phyloP scores from a whole-genome alignment of 2,113 vertebrate species.

The Hippoglossus stenolepis region DNA sequence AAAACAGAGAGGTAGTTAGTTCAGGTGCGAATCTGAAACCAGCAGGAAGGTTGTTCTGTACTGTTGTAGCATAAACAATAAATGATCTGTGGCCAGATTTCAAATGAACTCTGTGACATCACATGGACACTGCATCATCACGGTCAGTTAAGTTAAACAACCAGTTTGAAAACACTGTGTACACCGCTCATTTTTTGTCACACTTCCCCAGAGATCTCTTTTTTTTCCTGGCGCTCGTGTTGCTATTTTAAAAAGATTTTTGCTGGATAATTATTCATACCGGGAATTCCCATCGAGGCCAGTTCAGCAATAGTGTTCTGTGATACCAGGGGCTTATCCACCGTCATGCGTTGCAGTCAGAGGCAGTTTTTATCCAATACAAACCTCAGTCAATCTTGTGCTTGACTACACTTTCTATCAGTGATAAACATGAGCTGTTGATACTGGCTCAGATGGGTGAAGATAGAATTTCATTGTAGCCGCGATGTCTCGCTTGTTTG shows the following conservation, averaged over 20 bases:
- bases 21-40: not conserved
- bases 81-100: not conserved
- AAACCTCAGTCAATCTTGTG: constrained; percentile 38
- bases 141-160: not conserved
- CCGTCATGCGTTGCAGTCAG: not conserved
- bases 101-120: no score
- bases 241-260: constrained; percentile 6
- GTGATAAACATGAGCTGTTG: constrained; percentile 50
- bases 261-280: constrained; percentile 29
- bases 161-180: not conserved
- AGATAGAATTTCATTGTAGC: constrained; percentile 17
- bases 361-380: constrained; percentile 35
- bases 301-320: not conserved
- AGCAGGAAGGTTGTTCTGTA: not conserved
- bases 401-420: constrained; percentile 16
- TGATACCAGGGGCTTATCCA: not conserved
- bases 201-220: constrained; percentile 1
- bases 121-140: not conserved
- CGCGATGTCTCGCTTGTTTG: constrained; percentile 20
- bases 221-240: not conserved
- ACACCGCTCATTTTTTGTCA: not conserved
- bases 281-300: not conserved
- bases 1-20: not conserved
- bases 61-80: not conserved
- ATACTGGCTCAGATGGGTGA: constrained; percentile 24